Evolutionary conservation across 2,888 invertebrate genomes (phyloP), one percentile per base, ranked within the genome.

Genomic region (Drosophila heteroneura): DNA sequence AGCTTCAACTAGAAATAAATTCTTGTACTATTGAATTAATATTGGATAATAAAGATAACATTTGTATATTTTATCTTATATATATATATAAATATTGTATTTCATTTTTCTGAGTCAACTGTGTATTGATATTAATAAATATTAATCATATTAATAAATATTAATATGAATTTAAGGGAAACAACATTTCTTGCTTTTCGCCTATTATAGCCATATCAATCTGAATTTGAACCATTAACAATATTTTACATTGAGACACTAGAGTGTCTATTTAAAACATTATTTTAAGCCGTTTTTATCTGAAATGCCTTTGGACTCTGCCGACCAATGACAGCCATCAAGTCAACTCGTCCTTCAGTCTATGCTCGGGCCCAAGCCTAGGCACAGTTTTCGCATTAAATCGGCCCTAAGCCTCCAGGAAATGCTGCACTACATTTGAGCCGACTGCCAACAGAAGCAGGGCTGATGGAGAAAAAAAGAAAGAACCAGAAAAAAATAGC

Each of bases 371-470:
- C 52, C 63, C 63, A 70, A 66, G 39, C 61, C 60, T 49, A 28
- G 19, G 69, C 76, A 53, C 33, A 53, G 61, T 78, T 71, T 78
- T 81, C 70, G 57, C 47, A 65, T 71, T 89, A 85, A 85, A 82
- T 76, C 83, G 68, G 32, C 12, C 14, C 52, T 85, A 82, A 85
- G 85, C 89, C 84, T 58, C 52, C 76, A 78, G 85, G 75, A 85
- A 83, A 69, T 61, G 74, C 74, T 70, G 69, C 60, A 59, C 64
- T 49, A 67, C 53, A 71, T 75, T 59, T 70, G 75, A 75, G 58
- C 61, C 74, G 44, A 68, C 32, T 49, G 5, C 30, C 33, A 26
- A 70, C 52, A 39, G 10, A 68, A 51, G 53, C 53, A 49, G 32
- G 19, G 19, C 37, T 16, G 33, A 10, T 32, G 54, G 33, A 41